Conservation (phyloP, 2,797 vertebrate genomes). For the Pseudocheirus occidentalis region DNA sequence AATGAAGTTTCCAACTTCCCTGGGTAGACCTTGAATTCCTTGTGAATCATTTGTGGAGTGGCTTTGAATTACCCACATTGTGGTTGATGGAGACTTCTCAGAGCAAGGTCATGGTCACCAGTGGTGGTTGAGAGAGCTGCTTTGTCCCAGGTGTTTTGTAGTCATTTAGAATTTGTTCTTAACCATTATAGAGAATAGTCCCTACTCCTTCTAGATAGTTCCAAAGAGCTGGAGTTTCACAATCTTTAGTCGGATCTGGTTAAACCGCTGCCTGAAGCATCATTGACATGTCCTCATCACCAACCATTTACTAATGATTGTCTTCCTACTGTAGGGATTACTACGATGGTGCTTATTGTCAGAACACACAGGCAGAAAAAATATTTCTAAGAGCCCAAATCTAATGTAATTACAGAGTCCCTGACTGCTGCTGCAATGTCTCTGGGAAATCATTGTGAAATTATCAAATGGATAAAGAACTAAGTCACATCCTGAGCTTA, state of each 20-base stretch:
- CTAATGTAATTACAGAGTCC: slow-evolving; percentile 11
- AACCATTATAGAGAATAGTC: slow-evolving; percentile 33
- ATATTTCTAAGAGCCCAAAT: slow-evolving; percentile 37
- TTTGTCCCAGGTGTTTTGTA: slow-evolving; percentile 44
- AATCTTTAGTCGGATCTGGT: slow-evolving; percentile 52
- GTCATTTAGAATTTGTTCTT: slow-evolving; percentile 50
- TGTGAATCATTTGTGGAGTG: slow-evolving; percentile 54
- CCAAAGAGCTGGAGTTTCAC: slow-evolving; percentile 63
- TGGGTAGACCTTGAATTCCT: slow-evolving; percentile 40
- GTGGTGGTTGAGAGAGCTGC: not conserved
- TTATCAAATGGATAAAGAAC: slow-evolving; percentile 56
- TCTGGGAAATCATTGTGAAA: slow-evolving; percentile 51
- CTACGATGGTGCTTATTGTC: slow-evolving; percentile 55
- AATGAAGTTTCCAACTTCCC: not conserved
- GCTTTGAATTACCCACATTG: slow-evolving; percentile 42
- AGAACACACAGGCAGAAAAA: slow-evolving; percentile 49
- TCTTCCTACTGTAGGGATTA: slow-evolving; percentile 60
- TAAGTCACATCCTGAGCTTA: slow-evolving; percentile 8
- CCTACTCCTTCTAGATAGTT: slow-evolving; percentile 28
- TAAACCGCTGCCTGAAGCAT: slow-evolving; percentile 67
- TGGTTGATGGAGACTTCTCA: slow-evolving; percentile 9
- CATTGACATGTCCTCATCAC: slow-evolving; percentile 57
- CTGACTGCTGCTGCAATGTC: not conserved
- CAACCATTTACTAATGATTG: slow-evolving; percentile 61
- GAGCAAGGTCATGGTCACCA: slow-evolving; percentile 17